A percentile compares a stretch with the other conserved stretches of the same genome.
Conservation (phyloP, 2,797 vertebrate species). For the Channa striata region DNA sequence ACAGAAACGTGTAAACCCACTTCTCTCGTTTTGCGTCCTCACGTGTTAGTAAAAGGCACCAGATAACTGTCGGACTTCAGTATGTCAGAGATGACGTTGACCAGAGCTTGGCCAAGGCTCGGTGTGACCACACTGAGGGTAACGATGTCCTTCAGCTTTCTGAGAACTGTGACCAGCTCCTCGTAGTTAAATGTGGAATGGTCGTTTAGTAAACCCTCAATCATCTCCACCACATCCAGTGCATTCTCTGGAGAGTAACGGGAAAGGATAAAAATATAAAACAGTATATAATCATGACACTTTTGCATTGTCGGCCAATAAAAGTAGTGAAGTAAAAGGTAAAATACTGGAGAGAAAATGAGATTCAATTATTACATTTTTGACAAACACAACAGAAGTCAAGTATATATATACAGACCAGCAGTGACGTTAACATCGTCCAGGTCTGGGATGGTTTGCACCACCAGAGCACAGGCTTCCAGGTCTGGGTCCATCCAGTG, state of each 20-base stretch:
- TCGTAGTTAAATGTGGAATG: slow-evolving; percentile 62
- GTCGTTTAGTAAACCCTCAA: slow-evolving; percentile 81
- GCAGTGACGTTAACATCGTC: slow-evolving; percentile 71
- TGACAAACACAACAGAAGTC: neutral
- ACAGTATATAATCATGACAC: too few relatives aligned
- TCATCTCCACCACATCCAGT: slow-evolving; percentile 83
- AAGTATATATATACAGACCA: slow-evolving; percentile 64
- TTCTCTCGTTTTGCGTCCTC: slow-evolving; percentile 49
- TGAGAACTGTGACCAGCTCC: slow-evolving; percentile 85
- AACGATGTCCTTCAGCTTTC: slow-evolving; percentile 83
- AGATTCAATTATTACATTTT: too few relatives aligned
- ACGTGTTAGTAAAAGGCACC: slow-evolving; percentile 85
- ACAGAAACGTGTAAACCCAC: neutral
- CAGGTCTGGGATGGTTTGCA: slow-evolving; percentile 80
- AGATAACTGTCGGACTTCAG: slow-evolving; percentile 81
- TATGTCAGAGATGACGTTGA: slow-evolving; percentile 85
- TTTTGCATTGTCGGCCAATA: neutral
- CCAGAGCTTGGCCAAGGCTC: slow-evolving; percentile 76
- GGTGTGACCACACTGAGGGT: slow-evolving; percentile 74
- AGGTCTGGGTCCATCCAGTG: slow-evolving; percentile 75
- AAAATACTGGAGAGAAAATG: neutral
- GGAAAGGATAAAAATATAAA: too few relatives aligned
- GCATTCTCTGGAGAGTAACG: slow-evolving; percentile 85
- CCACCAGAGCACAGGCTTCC: slow-evolving; percentile 67
- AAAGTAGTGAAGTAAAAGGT: neutral